A percentile compares a stretch with the other conserved stretches of the same genome.
These are phyloP conservation scores for Potamarius usumacintae DNA, from an alignment of 2,113 vertebrate species.

Conservation along the genomic window DNA sequence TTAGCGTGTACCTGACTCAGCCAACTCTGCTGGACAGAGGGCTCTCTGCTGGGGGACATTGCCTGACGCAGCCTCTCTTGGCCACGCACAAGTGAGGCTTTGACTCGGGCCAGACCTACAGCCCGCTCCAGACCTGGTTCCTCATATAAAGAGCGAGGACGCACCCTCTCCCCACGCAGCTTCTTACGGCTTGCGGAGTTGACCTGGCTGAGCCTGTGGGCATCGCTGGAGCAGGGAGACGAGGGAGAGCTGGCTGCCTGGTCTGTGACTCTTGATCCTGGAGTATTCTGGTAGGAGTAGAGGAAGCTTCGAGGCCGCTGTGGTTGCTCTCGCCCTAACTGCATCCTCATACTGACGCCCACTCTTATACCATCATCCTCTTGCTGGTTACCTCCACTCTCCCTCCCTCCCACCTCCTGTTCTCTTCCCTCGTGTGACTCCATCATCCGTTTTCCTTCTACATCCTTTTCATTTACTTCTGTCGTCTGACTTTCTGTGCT, in stretches of 20 bases:
- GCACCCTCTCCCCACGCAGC: slow-evolving; percentile 67
- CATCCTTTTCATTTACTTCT: slow-evolving; percentile 18
- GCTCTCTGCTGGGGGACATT: slow-evolving; percentile 35
- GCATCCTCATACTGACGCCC: slow-evolving; percentile 51
- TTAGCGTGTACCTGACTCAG: slow-evolving; percentile 67
- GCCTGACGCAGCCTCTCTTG: slow-evolving; percentile 58
- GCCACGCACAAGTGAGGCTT: slow-evolving; percentile 54
- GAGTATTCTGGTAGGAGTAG: slow-evolving; percentile 47
- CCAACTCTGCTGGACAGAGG: slow-evolving; percentile 43
- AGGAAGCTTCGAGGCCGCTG: slow-evolving; percentile 52
- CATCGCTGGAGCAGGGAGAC: slow-evolving; percentile 53
- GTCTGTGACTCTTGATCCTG: slow-evolving; percentile 19
- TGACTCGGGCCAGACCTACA: slow-evolving; percentile 53
- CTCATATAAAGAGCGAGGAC: slow-evolving; percentile 67
- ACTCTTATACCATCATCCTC: slow-evolving; percentile 8
- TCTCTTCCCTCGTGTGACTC: neutral
- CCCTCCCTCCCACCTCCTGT: neutral
- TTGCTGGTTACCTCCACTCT: slow-evolving; percentile 5
- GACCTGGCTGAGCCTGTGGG: slow-evolving; percentile 75
- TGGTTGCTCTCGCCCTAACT: slow-evolving; percentile 34
- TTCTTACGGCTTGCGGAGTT: slow-evolving; percentile 77
- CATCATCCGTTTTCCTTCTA: slow-evolving; percentile 9
- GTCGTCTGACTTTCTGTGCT: slow-evolving; percentile 23
- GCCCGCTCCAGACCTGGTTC: slow-evolving; percentile 50
- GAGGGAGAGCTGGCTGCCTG: slow-evolving; percentile 25